Conservation (phyloP, 2,797 vertebrate species). For the Pagetopsis macropterus region DNA sequence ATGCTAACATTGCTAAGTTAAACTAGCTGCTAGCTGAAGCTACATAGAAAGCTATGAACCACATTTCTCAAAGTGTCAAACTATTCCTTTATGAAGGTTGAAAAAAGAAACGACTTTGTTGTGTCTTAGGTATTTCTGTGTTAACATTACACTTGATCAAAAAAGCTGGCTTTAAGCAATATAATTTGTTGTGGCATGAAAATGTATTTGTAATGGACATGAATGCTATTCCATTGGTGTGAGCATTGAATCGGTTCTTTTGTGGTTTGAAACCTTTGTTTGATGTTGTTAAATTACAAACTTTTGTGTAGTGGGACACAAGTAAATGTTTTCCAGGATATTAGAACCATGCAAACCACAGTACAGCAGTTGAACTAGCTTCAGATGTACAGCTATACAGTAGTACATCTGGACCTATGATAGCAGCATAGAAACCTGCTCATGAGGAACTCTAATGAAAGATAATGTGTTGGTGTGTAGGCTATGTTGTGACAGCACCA, state of each 20-base stretch:
- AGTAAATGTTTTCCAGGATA: not conserved
- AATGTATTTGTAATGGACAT: too few species aligned
- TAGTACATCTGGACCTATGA: not conserved
- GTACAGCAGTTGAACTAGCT: not conserved
- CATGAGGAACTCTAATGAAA: conserved; percentile 26
- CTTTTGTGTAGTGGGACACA: too few species aligned
- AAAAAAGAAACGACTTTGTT: not conserved
- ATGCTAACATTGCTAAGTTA: conserved; percentile 2
- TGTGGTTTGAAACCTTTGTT: too few species aligned
- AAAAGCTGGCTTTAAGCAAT: not conserved
- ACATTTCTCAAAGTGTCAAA: too few species aligned
- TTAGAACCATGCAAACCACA: not conserved
- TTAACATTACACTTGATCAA: not conserved
- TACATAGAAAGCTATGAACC: too few species aligned
- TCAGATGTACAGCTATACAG: not conserved
- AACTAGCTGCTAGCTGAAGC: not conserved
- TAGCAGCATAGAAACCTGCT: not conserved
- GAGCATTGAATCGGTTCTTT: too few species aligned
- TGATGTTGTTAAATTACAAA: too few species aligned
- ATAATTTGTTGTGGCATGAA: too few species aligned
- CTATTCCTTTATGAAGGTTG: not conserved
- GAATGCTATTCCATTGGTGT: too few species aligned
- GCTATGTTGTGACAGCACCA: conserved; percentile 56
- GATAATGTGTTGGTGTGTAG: conserved; percentile 42
- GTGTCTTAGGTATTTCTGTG: not conserved